A percentile compares a stretch with the other conserved stretches of the same genome.
Evolutionary conservation across 2,888 invertebrate species (phyloP).

Genomic region (Apantesis nais): DNA sequence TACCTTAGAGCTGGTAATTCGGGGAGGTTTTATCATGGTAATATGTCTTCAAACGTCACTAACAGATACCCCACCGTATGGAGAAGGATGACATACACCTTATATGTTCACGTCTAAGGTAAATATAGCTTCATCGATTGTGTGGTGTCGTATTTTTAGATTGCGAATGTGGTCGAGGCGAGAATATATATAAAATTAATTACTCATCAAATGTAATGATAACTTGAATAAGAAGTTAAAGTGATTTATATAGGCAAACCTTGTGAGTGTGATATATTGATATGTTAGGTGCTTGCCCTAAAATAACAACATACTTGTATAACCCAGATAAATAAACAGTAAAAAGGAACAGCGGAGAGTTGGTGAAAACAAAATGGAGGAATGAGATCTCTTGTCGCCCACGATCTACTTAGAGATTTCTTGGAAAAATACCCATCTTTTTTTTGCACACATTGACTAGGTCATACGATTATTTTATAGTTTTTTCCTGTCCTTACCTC

Average conservation of each 20-base stretch:
- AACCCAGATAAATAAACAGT: not conserved
- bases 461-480: not conserved
- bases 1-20: not conserved
- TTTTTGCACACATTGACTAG: not conserved
- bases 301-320: not conserved
- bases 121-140: not conserved
- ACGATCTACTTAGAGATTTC: not conserved
- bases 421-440: not conserved
- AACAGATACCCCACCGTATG: not conserved
- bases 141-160: not conserved
- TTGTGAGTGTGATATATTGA: too few species aligned
- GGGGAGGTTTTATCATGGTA: slow-evolving; percentile 19
- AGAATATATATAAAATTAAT: too few species aligned
- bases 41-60: slow-evolving; percentile 17
- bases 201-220: too few species aligned
- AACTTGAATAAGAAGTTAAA: too few species aligned
- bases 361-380: not conserved
- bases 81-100: not conserved
- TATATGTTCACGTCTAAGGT: not conserved
- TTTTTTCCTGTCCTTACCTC: too few species aligned
- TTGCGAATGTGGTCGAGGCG: too few species aligned
- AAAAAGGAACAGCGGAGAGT: too few species aligned
- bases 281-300: too few species aligned
- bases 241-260: too few species aligned
- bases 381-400: not conserved